These are phyloP conservation scores for Apostichopus parvimensis DNA, from an alignment of 35 echinoderm and acorn worm genomes.

Conservation along the genomic window DNA sequence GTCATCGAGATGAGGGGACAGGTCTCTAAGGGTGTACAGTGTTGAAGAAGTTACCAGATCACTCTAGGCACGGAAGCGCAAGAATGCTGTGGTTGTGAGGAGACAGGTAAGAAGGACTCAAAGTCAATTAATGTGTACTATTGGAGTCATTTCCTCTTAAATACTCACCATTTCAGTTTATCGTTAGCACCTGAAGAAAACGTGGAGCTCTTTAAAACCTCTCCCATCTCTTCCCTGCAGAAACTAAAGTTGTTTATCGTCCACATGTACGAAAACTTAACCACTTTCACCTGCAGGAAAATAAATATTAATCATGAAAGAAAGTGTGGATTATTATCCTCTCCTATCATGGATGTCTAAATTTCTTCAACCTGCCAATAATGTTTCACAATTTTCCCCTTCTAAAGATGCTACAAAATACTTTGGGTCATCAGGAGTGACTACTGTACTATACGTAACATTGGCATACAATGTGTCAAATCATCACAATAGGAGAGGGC, in stretches of 20 bases:
- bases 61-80: no score
- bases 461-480: background rate
- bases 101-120: no score
- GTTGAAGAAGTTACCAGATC: no score
- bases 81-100: no score
- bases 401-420: no score
- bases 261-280: constrained; percentile 99
- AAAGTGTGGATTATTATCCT: background rate
- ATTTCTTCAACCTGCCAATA: background rate
- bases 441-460: background rate
- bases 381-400: background rate
- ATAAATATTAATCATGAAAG: background rate
- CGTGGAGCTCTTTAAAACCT: constrained; percentile 96
- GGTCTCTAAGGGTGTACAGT: no score
- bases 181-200: constrained; percentile 99
- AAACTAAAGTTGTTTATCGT: constrained; percentile 99
- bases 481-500: background rate
- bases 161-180: constrained; percentile 98
- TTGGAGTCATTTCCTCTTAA: background rate
- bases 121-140: no score
- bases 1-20: no score
- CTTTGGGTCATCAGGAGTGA: background rate
- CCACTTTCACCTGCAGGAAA: constrained; percentile 90
- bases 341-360: background rate
- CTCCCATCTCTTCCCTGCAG: constrained; percentile 99